phyloP scores from a whole-genome alignment of 2,888 invertebrate species.

The Chrysolina oricalcia region DNA sequence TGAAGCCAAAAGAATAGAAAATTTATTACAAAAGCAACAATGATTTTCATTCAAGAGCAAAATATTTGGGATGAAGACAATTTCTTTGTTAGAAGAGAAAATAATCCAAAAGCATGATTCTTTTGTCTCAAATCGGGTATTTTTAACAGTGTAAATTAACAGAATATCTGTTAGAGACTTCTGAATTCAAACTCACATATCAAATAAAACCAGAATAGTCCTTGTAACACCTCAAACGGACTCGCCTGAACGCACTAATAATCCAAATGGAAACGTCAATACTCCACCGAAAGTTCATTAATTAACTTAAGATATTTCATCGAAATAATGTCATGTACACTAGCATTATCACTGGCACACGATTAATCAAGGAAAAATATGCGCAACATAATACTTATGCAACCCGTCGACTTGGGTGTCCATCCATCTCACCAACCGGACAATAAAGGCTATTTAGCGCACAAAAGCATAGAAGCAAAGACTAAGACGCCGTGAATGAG shows the following conservation, averaged over 20 bases:
- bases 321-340: slow-evolving; percentile 32
- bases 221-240: background rate
- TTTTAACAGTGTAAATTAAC: too few species aligned
- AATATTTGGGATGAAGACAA: too few species aligned
- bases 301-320: slow-evolving; percentile 27
- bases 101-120: too few species aligned
- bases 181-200: background rate
- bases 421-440: slow-evolving; percentile 19
- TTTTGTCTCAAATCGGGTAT: too few species aligned
- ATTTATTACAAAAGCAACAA: too few species aligned
- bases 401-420: slow-evolving; percentile 35
- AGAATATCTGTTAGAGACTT: background rate
- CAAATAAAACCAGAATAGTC: background rate
- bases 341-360: slow-evolving; percentile 29
- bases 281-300: slow-evolving; percentile 15
- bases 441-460: slow-evolving; percentile 14
- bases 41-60: too few species aligned
- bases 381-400: slow-evolving; percentile 21
- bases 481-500: slow-evolving; percentile 21
- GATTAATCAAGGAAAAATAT: slow-evolving; percentile 35
- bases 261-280: slow-evolving; percentile 11
- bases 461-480: slow-evolving; percentile 22
- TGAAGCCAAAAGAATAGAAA: too few species aligned
- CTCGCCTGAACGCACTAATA: background rate
- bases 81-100: too few species aligned